phyloP scores from a whole-genome alignment of 1,140 invertebrate genomes.

The Zaprionus davidi region DNA sequence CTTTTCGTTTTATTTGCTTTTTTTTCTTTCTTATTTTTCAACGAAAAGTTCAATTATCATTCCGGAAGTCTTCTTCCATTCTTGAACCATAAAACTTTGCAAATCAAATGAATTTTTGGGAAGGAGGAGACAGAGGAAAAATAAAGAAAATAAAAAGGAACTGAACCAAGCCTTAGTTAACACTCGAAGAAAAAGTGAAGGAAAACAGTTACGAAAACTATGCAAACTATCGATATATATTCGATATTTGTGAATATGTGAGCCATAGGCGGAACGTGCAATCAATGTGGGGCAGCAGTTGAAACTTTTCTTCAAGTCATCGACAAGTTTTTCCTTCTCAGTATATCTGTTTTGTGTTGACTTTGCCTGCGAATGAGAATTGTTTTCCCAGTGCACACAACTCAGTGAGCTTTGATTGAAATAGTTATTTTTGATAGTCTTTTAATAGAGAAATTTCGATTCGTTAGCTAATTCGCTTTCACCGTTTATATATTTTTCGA shows the following conservation, averaged over 20 bases:
- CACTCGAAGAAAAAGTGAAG: slow-evolving; percentile 8
- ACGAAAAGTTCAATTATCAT: slow-evolving; percentile 21
- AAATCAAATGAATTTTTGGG: slow-evolving; percentile 24
- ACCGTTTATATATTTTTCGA: slow-evolving; percentile 19
- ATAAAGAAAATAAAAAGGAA: not conserved
- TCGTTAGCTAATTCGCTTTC: not conserved
- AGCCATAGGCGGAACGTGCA: slow-evolving; percentile 10
- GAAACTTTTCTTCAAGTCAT: slow-evolving; percentile 42
- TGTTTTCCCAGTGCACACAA: slow-evolving; percentile 27
- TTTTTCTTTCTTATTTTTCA: not conserved
- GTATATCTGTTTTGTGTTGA: slow-evolving; percentile 21
- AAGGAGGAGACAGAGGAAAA: not conserved
- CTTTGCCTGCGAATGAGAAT: slow-evolving; percentile 47
- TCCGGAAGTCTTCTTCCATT: slow-evolving; percentile 7
- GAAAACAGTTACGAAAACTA: slow-evolving; percentile 39
- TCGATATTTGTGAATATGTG: slow-evolving; percentile 10
- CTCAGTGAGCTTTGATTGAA: slow-evolving; percentile 52
- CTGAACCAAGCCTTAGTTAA: slow-evolving; percentile 8
- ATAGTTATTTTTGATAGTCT: slow-evolving; percentile 57
- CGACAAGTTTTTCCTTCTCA: slow-evolving; percentile 30
- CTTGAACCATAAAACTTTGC: slow-evolving; percentile 23
- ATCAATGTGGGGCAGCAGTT: slow-evolving; percentile 14
- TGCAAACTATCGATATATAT: slow-evolving; percentile 33
- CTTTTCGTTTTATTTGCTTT: not conserved
- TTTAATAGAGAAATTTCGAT: not conserved